Evolutionary conservation across 2,113 vertebrate species (phyloP).

Genomic region (Carassius carassius): DNA sequence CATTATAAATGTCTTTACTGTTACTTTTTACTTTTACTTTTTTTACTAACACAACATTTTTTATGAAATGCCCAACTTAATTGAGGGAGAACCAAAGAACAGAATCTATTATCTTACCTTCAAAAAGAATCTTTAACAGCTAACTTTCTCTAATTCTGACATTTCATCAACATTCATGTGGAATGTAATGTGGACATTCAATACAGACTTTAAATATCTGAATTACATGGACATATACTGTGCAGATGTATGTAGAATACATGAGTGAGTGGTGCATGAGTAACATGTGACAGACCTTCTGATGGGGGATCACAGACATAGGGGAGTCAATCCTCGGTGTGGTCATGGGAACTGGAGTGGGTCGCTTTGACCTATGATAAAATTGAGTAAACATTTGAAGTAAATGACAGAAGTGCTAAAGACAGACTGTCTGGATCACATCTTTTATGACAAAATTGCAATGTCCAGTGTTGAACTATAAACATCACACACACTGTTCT

Average conservation of each 20-base stretch:
- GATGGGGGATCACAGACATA: constrained; percentile 87
- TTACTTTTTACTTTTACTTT: too few relatives aligned
- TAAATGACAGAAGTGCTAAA: background rate
- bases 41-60: too few relatives aligned
- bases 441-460: background rate
- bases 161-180: background rate
- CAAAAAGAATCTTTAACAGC: background rate
- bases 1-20: too few relatives aligned
- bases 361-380: constrained; percentile 85
- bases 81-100: background rate
- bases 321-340: constrained; percentile 79
- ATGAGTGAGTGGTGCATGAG: background rate
- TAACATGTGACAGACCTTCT: constrained; percentile 81
- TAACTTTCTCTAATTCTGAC: background rate
- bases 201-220: too few relatives aligned
- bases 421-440: background rate
- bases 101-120: background rate
- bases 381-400: constrained; percentile 26
- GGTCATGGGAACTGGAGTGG: constrained; percentile 72
- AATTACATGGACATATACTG: background rate
- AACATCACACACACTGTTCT: background rate
- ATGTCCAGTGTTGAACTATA: background rate
- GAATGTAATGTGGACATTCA: background rate
- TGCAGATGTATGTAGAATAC: background rate
- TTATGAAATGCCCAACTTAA: background rate